Conservation (phyloP, 2,113 vertebrate species). For the Onychostruthus taczanowskii region DNA sequence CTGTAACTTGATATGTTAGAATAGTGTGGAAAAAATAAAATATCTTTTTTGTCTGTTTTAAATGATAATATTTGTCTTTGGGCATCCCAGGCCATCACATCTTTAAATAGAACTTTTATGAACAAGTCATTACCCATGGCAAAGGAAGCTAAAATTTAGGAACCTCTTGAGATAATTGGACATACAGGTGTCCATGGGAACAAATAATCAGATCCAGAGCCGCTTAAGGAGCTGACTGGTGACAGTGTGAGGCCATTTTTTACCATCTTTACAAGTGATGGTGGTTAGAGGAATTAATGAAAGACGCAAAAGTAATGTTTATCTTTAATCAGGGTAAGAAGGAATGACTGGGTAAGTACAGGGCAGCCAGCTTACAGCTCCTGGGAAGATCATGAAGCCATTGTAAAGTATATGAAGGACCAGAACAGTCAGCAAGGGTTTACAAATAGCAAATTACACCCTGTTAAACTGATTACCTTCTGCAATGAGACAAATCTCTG, state of each 20-base stretch:
- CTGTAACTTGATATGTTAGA: background rate
- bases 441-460: background rate
- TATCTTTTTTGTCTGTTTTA: background rate
- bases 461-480: background rate
- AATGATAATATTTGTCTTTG: background rate
- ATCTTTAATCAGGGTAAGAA: background rate
- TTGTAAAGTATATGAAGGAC: background rate
- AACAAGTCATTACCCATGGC: background rate
- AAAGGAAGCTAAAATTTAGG: background rate
- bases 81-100: fast-evolving
- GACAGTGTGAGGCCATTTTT: background rate
- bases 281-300: background rate
- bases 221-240: background rate
- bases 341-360: background rate
- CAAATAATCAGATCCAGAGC: background rate
- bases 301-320: background rate
- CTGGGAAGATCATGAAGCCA: background rate
- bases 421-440: background rate
- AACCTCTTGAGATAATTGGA: background rate
- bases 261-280: background rate
- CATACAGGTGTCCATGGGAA: background rate
- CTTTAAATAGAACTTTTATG: background rate
- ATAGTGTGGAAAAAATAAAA: background rate
- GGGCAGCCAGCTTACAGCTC: background rate
- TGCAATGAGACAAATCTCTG: background rate